Conservation (phyloP, 2,888 invertebrate genomes). For the Cerastis rubricosa region DNA sequence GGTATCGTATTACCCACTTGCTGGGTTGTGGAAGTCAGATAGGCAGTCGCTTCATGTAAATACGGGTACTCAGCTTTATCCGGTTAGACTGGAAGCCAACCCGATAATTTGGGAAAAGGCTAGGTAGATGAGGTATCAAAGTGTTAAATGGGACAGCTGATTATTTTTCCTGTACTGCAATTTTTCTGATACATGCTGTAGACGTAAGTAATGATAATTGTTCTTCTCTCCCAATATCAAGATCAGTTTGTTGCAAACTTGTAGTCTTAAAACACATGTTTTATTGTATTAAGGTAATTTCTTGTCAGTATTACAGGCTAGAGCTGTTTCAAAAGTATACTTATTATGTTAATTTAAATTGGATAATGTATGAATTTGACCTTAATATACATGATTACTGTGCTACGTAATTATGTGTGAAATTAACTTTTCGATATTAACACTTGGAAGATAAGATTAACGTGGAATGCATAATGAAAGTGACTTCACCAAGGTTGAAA, state of each 20-base stretch:
- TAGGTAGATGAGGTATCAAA: no score
- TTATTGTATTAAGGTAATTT: conserved; percentile 50
- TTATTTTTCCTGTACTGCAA: background rate
- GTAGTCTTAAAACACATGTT: conserved; percentile 54
- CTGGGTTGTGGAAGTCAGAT: no score
- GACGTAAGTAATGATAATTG: conserved; percentile 3
- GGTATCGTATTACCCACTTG: no score
- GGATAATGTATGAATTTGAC: conserved; percentile 42
- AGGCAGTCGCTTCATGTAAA: no score
- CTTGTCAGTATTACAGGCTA: conserved; percentile 18
- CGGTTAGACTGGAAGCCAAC: no score
- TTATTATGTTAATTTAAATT: conserved; percentile 60
- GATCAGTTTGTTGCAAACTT: conserved; percentile 54
- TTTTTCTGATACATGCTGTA: background rate
- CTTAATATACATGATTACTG: conserved; percentile 52
- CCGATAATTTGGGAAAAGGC: no score
- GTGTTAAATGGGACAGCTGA: background rate
- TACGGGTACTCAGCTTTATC: no score
- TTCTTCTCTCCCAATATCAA: conserved; percentile 39
- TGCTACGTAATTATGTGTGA: conserved; percentile 56
- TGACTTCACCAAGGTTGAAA: conserved; percentile 32
- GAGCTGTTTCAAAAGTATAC: conserved; percentile 23
- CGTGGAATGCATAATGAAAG: conserved; percentile 29
- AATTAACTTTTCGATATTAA: conserved; percentile 62
- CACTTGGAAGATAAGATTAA: conserved; percentile 32